These are phyloP conservation scores for Mya arenaria DNA, from an alignment of 1,140 invertebrate genomes.

Conservation along the genomic window DNA sequence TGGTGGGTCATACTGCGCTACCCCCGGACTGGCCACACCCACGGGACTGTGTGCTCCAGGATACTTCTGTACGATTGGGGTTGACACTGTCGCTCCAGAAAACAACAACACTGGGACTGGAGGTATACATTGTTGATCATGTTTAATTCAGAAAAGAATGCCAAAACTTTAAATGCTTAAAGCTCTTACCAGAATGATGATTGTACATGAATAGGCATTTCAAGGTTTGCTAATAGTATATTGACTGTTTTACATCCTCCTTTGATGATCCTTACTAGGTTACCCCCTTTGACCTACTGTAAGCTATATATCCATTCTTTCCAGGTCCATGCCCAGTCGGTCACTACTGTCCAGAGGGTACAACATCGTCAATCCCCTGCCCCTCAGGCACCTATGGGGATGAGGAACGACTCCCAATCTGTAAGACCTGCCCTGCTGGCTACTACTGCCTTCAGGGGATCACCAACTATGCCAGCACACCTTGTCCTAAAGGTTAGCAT, in stretches of 20 bases:
- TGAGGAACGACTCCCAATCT: conserved; percentile 69
- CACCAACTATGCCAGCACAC: conserved; percentile 70
- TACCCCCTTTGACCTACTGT: too few relatives aligned
- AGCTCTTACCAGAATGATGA: too few relatives aligned
- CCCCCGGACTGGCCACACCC: conserved; percentile 63
- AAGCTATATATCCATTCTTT: too few relatives aligned
- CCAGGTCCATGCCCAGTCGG: conserved; percentile 73
- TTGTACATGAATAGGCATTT: too few relatives aligned
- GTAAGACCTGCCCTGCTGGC: conserved; percentile 72
- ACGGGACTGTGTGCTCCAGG: conserved; percentile 71
- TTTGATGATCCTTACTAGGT: too few relatives aligned
- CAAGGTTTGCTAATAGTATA: too few relatives aligned
- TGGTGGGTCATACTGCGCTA: conserved; percentile 75
- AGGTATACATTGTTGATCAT: conserved; percentile 67
- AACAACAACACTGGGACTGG: conserved; percentile 78
- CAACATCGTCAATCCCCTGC: conserved; percentile 71
- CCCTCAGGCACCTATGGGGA: conserved; percentile 74
- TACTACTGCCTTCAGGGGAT: conserved; percentile 76
- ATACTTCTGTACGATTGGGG: conserved; percentile 76
- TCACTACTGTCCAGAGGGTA: conserved; percentile 76
- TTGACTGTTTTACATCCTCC: too few relatives aligned
- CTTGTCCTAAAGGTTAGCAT: conserved; percentile 76
- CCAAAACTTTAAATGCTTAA: too few relatives aligned
- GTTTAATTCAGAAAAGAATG: too few relatives aligned
- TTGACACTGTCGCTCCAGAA: conserved; percentile 72